Evolutionary conservation across 2,113 vertebrate genomes (phyloP).

Genomic region (Fukomys damarensis): DNA sequence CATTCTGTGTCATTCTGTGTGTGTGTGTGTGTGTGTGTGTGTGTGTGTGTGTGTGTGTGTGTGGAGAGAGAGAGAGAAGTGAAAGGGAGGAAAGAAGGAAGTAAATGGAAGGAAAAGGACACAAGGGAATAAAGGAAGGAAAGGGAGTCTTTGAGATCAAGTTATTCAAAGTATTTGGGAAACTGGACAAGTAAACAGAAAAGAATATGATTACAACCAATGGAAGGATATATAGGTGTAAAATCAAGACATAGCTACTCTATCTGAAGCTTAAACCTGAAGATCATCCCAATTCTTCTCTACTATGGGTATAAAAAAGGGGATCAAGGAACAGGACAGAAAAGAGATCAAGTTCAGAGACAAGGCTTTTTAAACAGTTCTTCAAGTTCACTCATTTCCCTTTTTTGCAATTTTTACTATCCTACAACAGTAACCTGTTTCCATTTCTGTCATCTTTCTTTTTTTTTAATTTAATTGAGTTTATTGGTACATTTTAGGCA

Average conservation of each 20-base stretch:
- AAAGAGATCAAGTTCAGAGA: conserved; percentile 27
- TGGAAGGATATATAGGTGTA: background rate
- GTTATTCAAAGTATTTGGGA: background rate
- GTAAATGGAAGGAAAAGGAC: background rate
- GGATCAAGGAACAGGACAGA: background rate
- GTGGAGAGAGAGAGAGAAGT: background rate
- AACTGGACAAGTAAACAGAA: background rate
- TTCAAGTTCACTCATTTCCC: background rate
- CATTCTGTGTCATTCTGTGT: background rate
- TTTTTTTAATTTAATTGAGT: too few species aligned
- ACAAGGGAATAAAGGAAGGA: background rate
- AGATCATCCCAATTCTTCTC: background rate
- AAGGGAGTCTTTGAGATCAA: background rate
- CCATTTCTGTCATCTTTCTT: background rate
- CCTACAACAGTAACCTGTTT: background rate
- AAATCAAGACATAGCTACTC: background rate
- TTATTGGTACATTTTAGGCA: too few species aligned
- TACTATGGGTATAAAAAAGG: background rate
- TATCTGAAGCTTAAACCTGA: background rate
- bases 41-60: background rate
- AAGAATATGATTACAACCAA: background rate
- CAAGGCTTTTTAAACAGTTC: background rate
- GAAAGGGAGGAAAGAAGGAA: background rate
- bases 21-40: background rate
- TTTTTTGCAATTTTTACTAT: background rate